Evolutionary conservation across 2,797 vertebrate species (phyloP).

Genomic region (Champsocephalus esox): DNA sequence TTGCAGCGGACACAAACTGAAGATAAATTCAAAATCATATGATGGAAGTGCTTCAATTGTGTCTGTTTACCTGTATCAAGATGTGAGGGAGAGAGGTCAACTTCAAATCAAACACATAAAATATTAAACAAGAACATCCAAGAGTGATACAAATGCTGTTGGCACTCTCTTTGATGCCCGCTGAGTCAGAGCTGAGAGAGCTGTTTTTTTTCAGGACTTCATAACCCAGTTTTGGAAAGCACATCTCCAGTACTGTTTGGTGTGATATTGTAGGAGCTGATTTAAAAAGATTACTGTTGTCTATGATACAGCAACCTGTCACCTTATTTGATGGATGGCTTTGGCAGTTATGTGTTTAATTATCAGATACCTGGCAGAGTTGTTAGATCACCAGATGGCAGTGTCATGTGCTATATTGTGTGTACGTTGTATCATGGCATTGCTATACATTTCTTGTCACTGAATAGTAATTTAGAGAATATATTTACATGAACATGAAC

Average conservation of each 20-base stretch:
- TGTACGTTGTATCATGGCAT: not conserved
- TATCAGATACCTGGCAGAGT: constrained; percentile 15
- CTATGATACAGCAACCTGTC: constrained; percentile 20
- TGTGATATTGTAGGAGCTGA: constrained; percentile 19
- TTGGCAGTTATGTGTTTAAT: constrained; percentile 42
- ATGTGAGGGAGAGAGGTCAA: constrained; percentile 56
- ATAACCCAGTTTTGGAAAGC: constrained; percentile 68
- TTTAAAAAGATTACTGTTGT: constrained; percentile 29
- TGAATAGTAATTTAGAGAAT: constrained; percentile 20
- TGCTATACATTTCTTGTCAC: constrained; percentile 26
- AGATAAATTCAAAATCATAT: constrained; percentile 17
- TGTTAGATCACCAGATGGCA: constrained; percentile 46
- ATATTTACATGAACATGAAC: constrained; percentile 23
- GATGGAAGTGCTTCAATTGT: constrained; percentile 40
- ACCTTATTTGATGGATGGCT: constrained; percentile 51
- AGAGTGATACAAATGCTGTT: constrained; percentile 68
- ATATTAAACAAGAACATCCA: constrained; percentile 73
- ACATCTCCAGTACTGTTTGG: constrained; percentile 25
- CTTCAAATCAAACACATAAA: constrained; percentile 76
- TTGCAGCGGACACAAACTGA: constrained; percentile 1
- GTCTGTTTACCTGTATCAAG: constrained; percentile 65
- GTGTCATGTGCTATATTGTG: constrained; percentile 25
- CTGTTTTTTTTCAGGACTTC: constrained; percentile 49
- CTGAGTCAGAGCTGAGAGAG: constrained; percentile 60
- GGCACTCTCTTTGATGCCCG: constrained; percentile 73